Conservation (phyloP, 2,888 invertebrate species). For the Pimpla rufipes region DNA sequence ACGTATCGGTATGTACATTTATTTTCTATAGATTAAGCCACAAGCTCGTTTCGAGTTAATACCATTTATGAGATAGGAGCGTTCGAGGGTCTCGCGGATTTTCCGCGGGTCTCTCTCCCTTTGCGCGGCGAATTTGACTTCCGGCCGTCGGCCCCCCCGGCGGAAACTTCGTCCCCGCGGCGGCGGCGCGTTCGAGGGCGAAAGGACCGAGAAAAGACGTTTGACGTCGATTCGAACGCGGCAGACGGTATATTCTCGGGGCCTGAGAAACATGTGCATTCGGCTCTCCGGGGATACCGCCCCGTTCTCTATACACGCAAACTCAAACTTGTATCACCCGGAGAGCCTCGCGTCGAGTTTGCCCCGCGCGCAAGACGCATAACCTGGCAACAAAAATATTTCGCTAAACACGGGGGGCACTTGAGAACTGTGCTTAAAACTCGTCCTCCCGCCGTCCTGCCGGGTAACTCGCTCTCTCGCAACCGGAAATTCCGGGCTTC, state of each 20-base stretch:
- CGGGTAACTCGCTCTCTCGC: slow-evolving; percentile 7
- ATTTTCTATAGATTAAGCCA: slow-evolving; percentile 7
- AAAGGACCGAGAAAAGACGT: neutral
- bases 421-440: neutral
- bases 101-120: neutral
- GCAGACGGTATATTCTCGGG: neutral
- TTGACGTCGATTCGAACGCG: neutral
- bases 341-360: neutral
- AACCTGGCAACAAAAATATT: slow-evolving; percentile 17
- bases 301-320: neutral
- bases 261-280: neutral
- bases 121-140: no score
- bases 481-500: neutral
- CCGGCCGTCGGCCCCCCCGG: no score
- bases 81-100: neutral
- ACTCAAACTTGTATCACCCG: neutral
- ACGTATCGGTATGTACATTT: neutral
- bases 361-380: neutral
- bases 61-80: neutral
- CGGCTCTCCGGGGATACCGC: neutral
- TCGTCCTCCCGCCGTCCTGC: neutral
- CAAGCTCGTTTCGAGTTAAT: neutral
- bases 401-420: slow-evolving; percentile 14
- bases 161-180: no score
- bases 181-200: neutral